phyloP scores from a whole-genome alignment of 2,888 invertebrate species.

The Dynastes hyllus region DNA sequence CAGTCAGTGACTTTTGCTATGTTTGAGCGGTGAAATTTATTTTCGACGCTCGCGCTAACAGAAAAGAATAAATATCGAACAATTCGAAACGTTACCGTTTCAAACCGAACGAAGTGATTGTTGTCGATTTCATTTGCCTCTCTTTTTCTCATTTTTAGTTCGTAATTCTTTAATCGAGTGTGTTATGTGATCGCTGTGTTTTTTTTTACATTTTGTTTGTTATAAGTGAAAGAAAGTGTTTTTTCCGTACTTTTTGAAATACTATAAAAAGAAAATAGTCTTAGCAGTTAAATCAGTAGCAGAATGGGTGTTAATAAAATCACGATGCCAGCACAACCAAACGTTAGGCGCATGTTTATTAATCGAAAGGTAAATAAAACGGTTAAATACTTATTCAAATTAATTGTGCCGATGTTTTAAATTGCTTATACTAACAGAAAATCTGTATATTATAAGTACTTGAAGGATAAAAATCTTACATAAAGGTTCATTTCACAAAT shows the following conservation, averaged over 20 bases:
- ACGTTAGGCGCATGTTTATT: conserved; percentile 65
- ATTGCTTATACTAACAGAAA: no score
- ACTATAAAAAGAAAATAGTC: neutral
- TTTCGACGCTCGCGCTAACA: conserved; percentile 32
- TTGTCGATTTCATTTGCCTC: neutral
- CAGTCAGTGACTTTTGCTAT: conserved; percentile 54
- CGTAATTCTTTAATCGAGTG: neutral
- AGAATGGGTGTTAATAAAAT: conserved; percentile 69
- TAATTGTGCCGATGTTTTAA: neutral
- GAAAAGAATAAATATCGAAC: conserved; percentile 28
- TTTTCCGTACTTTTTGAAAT: conserved; percentile 30
- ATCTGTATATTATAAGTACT: no score
- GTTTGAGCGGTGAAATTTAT: conserved; percentile 31
- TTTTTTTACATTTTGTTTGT: conserved; percentile 31
- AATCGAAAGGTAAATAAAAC: conserved; percentile 65
- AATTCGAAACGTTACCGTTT: conserved; percentile 6
- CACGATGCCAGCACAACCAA: conserved; percentile 66
- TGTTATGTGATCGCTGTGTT: conserved; percentile 27
- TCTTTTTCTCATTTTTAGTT: conserved; percentile 6
- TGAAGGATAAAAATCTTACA: no score
- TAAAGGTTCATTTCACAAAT: no score
- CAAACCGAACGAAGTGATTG: neutral
- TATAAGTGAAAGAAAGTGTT: conserved; percentile 30
- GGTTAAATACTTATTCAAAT: neutral
- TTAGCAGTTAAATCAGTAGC: neutral